phyloP scores from a whole-genome alignment of 35 echinoderm and acorn worm genomes.

The Heliocidaris erythrogramma region DNA sequence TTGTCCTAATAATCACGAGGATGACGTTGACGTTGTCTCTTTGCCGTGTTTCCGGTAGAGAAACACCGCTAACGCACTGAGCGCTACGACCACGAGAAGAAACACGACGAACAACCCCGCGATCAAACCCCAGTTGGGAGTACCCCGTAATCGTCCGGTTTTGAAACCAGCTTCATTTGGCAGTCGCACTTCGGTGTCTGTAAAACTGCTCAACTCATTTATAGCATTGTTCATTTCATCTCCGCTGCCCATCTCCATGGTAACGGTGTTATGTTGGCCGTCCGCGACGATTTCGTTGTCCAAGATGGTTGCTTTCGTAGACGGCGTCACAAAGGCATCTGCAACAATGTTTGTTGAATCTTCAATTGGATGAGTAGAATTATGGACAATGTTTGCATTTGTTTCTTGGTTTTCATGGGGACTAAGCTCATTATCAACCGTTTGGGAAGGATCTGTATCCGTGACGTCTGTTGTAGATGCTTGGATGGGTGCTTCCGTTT shows the following conservation, averaged over 20 bases:
- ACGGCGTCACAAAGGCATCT: neutral
- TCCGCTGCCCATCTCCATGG: neutral
- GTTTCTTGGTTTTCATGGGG: neutral
- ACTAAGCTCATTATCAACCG: neutral
- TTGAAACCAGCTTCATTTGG: slow-evolving; percentile 32
- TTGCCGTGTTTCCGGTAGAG: slow-evolving; percentile 25
- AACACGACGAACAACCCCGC: slow-evolving; percentile 51
- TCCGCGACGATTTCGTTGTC: neutral
- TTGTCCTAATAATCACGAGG: neutral
- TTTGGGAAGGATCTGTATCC: neutral
- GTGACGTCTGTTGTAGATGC: neutral
- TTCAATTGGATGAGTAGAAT: neutral
- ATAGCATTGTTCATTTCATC: neutral
- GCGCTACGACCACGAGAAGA: slow-evolving; percentile 4
- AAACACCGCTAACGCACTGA: slow-evolving; percentile 14
- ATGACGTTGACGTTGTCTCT: neutral
- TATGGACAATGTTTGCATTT: neutral
- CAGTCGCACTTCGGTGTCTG: neutral
- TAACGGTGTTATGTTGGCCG: neutral
- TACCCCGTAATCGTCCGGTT: neutral
- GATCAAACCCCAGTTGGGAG: slow-evolving; percentile 41
- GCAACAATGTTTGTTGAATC: neutral
- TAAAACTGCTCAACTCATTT: neutral
- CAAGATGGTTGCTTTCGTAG: neutral
- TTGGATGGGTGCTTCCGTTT: neutral